These are phyloP conservation scores for Alexandromys fortis DNA, from an alignment of 2,113 vertebrate species.

Conservation along the genomic window DNA sequence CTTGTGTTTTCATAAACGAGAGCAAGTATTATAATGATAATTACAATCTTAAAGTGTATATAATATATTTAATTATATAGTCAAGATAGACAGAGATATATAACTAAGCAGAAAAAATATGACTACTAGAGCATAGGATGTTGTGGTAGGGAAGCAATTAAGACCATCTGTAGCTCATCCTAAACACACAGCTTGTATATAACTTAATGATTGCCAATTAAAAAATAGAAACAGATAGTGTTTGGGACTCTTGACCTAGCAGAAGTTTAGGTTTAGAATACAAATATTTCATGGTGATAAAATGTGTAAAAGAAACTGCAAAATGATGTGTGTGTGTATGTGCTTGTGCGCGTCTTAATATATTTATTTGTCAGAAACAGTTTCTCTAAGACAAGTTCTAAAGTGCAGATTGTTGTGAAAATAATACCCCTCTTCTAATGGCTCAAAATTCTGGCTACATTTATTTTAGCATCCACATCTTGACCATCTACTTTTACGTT, in stretches of 20 bases:
- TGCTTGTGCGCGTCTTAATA: neutral
- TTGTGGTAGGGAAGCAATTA: neutral
- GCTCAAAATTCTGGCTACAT: neutral
- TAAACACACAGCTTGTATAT: neutral
- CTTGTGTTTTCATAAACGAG: neutral
- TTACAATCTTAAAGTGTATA: neutral
- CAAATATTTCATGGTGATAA: neutral
- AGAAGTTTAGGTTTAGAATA: neutral
- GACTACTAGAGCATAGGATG: no score
- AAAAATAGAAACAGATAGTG: neutral
- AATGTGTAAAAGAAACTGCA: neutral
- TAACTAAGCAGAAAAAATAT: neutral
- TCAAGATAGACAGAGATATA: neutral
- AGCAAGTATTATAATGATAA: neutral
- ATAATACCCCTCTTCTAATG: neutral
- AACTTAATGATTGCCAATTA: neutral
- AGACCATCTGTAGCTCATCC: neutral
- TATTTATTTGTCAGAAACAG: neutral
- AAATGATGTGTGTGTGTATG: neutral
- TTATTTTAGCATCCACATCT: neutral
- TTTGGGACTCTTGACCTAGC: neutral
- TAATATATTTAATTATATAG: neutral
- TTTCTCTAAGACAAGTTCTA: neutral
- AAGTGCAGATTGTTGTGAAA: neutral
- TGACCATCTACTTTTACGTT: neutral